A percentile compares a stretch with the other conserved stretches of the same genome.
phyloP scores from a whole-genome alignment of 2,797 vertebrate genomes.

The Aldrovandia affinis region DNA sequence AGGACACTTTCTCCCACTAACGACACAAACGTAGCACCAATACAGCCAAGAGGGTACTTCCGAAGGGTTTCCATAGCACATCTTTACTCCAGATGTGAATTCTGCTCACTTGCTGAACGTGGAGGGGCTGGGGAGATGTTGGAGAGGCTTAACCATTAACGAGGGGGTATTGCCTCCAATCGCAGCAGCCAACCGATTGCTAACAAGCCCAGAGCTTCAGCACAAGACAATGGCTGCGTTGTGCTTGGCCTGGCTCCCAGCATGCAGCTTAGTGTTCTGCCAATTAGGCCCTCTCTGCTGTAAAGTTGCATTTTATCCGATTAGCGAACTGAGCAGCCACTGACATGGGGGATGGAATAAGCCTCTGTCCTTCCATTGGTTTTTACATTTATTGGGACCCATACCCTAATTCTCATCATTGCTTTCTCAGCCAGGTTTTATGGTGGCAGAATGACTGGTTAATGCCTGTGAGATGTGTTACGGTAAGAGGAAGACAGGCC shows the following conservation, averaged over 20 bases:
- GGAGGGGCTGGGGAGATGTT: not conserved
- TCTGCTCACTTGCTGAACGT: not conserved
- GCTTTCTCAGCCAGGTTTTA: not conserved
- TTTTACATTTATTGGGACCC: slow-evolving; percentile 15
- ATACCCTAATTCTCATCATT: not conserved
- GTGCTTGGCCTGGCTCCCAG: slow-evolving; percentile 19
- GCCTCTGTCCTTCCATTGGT: slow-evolving; percentile 10
- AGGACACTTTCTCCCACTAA: not conserved
- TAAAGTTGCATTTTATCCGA: slow-evolving; percentile 25
- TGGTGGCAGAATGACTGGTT: not conserved
- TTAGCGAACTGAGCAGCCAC: not conserved
- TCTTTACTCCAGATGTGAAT: not conserved
- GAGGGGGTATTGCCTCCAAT: not conserved
- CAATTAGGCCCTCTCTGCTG: slow-evolving; percentile 28
- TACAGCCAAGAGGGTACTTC: not conserved
- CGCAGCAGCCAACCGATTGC: slow-evolving; percentile 11
- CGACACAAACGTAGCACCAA: not conserved
- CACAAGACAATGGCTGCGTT: slow-evolving; percentile 15
- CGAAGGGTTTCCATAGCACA: not conserved
- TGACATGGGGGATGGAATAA: not conserved
- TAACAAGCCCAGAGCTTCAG: slow-evolving; percentile 21
- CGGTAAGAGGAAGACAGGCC: not conserved
- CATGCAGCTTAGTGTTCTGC: slow-evolving; percentile 7
- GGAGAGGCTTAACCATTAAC: not conserved
- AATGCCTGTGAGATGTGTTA: not conserved